Conservation (phyloP, 30 jellyfish, hydroid and myxozoan species). For the Hydractinia symbiolongicarpus region DNA sequence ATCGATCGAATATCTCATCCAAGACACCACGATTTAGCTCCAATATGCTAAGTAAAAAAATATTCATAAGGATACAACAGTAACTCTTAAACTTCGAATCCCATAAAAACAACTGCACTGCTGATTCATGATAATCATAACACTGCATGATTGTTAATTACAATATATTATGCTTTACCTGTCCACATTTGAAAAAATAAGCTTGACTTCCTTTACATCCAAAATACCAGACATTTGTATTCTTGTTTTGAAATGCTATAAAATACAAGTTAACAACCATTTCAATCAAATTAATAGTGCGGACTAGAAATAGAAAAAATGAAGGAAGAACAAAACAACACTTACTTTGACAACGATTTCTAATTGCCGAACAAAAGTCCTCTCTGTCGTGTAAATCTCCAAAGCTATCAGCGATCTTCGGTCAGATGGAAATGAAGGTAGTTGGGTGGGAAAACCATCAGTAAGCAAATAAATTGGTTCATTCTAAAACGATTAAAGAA, state of each 20-base stretch:
- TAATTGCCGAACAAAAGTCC: slow-evolving; percentile 76
- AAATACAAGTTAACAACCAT: neutral
- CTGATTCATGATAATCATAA: neutral
- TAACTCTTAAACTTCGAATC: no score
- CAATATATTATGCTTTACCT: slow-evolving; percentile 39
- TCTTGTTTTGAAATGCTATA: slow-evolving; percentile 62
- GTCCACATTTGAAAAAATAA: slow-evolving; percentile 56
- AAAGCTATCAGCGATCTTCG: slow-evolving; percentile 83
- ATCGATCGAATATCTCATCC: slow-evolving; percentile 55
- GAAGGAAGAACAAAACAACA: neutral
- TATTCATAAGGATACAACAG: no score
- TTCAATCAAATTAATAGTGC: neutral
- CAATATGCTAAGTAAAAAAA: slow-evolving; percentile 33
- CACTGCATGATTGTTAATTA: neutral
- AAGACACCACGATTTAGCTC: slow-evolving; percentile 62
- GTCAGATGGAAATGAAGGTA: slow-evolving; percentile 83
- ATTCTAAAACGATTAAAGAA: slow-evolving; percentile 27
- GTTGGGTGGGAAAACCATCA: slow-evolving; percentile 69
- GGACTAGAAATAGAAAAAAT: neutral
- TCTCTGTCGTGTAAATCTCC: slow-evolving; percentile 81
- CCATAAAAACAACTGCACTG: no score
- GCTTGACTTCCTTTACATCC: slow-evolving; percentile 63
- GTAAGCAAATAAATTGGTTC: slow-evolving; percentile 66
- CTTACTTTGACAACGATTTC: slow-evolving; percentile 51
- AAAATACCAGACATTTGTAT: slow-evolving; percentile 39